These are phyloP conservation scores for Theocolax elegans DNA, from an alignment of 1,140 invertebrate species.

Conservation along the genomic window DNA sequence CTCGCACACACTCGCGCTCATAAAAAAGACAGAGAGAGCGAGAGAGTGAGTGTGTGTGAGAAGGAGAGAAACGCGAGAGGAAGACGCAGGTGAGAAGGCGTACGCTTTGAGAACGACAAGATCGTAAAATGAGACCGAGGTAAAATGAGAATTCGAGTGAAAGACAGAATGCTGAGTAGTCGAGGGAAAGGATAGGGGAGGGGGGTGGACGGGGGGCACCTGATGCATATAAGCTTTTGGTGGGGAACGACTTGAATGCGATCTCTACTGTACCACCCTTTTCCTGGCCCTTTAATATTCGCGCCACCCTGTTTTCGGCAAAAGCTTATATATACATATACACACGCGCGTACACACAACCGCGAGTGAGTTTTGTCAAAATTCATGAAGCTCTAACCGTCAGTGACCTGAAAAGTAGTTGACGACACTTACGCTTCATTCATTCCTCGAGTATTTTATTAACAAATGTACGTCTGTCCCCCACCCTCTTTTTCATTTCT, in stretches of 20 bases:
- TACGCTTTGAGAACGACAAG: neutral
- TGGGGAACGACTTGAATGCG: slow-evolving; percentile 10
- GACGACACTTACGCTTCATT: neutral
- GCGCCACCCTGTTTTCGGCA: slow-evolving; percentile 43
- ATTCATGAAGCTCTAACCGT: slow-evolving; percentile 45
- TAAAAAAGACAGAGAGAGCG: no score
- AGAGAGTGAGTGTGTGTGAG: no score
- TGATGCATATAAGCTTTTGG: slow-evolving; percentile 8
- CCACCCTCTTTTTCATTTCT: no score
- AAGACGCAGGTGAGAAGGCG: neutral
- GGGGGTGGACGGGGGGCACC: neutral
- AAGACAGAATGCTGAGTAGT: slow-evolving; percentile 3
- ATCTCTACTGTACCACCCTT: neutral
- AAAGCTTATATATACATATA: slow-evolving; percentile 18
- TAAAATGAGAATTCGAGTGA: slow-evolving; percentile 22
- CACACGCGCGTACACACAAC: slow-evolving; percentile 16
- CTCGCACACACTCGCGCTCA: no score
- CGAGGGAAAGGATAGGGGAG: neutral
- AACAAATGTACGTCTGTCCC: no score
- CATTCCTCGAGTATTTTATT: neutral
- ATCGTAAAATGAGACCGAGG: neutral
- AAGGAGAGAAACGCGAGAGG: neutral
- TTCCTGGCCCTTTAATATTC: slow-evolving; percentile 45
- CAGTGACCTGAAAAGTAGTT: slow-evolving; percentile 22
- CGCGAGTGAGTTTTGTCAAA: slow-evolving; percentile 44